Conservation (phyloP, 2,888 invertebrate species). For the Melangyna quadrimaculata region DNA sequence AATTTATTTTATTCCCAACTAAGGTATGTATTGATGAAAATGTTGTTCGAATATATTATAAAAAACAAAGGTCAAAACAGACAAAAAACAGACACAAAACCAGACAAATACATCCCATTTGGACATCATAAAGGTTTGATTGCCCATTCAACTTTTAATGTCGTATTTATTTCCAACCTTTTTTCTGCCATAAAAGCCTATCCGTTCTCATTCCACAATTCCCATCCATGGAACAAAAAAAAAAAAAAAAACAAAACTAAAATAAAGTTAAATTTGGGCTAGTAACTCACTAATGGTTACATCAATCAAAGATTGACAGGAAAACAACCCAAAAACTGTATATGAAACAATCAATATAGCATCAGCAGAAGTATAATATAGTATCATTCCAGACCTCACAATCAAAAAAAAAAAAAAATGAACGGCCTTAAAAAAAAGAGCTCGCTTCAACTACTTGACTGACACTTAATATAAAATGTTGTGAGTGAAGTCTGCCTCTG, state of each 20-base stretch:
- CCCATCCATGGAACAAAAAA: neutral
- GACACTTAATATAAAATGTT: constrained; percentile 37
- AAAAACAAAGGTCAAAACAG: neutral
- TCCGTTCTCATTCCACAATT: neutral
- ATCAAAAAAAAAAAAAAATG: neutral
- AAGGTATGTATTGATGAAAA: neutral
- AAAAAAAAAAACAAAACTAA: neutral
- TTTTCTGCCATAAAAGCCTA: neutral
- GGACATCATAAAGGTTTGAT: constrained; percentile 34
- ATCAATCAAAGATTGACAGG: constrained; percentile 67
- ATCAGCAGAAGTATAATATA: constrained; percentile 24
- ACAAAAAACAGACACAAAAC: neutral
- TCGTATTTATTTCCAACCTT: neutral
- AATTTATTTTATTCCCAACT: neutral
- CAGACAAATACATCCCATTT: neutral
- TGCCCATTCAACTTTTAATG: constrained; percentile 26
- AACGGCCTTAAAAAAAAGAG: constrained; percentile 1
- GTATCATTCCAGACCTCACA: constrained; percentile 1
- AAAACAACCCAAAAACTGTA: constrained; percentile 23
- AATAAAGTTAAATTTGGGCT: constrained; percentile 6
- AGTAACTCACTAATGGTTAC: constrained; percentile 51
- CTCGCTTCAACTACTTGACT: constrained; percentile 1
- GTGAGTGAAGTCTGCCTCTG: constrained; percentile 10
- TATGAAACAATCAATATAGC: constrained; percentile 24
- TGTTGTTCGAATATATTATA: neutral